phyloP scores from a whole-genome alignment of 2,113 vertebrate genomes.

The Phasianus colchicus region DNA sequence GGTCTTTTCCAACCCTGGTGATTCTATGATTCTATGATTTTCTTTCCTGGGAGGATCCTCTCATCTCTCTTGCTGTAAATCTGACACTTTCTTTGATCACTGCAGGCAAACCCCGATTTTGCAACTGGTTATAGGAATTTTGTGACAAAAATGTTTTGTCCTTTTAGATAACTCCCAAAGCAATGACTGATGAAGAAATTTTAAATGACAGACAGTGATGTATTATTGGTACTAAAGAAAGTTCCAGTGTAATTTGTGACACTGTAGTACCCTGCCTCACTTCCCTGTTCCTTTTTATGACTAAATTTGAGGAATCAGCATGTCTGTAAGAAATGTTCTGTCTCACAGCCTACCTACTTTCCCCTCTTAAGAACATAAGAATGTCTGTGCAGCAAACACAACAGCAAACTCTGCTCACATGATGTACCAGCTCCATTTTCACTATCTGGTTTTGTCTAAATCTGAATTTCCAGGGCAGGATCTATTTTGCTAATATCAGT shows the following conservation, averaged over 20 bases:
- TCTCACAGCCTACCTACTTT: background rate
- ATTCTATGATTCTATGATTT: background rate
- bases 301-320: background rate
- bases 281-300: background rate
- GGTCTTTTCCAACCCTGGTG: no score
- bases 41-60: background rate
- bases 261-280: background rate
- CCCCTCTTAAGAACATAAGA: background rate
- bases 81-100: background rate
- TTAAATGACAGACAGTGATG: background rate
- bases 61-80: background rate
- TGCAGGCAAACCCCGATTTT: background rate
- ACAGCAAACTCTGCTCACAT: background rate
- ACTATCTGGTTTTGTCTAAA: background rate
- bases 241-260: background rate
- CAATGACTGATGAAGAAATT: background rate
- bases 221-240: background rate
- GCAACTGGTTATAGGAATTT: background rate
- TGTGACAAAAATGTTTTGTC: background rate
- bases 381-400: background rate
- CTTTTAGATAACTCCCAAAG: background rate
- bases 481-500: background rate
- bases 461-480: background rate
- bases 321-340: background rate
- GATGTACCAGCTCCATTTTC: background rate